Base-by-base conservation (phyloP, 2,113 vertebrate genomes). In the Ammospiza caudacuta region DNA sequence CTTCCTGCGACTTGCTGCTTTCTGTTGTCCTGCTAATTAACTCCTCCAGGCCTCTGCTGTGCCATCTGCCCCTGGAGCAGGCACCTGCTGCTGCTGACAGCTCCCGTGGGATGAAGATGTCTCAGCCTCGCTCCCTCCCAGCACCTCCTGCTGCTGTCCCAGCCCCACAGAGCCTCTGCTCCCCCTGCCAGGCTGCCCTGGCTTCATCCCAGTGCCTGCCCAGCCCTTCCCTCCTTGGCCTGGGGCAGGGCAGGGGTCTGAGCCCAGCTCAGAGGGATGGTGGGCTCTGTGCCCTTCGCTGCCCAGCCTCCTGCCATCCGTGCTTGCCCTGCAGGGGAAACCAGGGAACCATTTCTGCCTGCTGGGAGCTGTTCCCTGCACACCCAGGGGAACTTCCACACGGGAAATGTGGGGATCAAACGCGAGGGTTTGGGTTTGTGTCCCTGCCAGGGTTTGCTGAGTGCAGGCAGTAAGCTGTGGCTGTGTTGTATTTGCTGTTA, bases 21-120 rank as follows among this genome's bases (percentile, higher is more conserved):
- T 28, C 69, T 87, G 69, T 51, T 67, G 61, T 46, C 44, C 70
- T 52, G 84, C 84, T 96, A 91, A 96, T 96, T 77, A 96, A 91
- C 87, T 96, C 72, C 93, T 89, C 57, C 64, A 11, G 39, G 57
- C 19, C 91, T 19, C 14, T 13, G 52, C 81, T 22, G 62, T 21
- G 81, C 96, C 96, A 94, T 94, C 93, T 95, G 96, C 96, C 96
- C 89, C 87, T 33, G 8, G 35, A 1, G 3, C 3, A 27, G 93
- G 80, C 95, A 83, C 81, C 35, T 29, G 96, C 83, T 87, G 1
- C 57, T n/a, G 4, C 12, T n/a, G 86, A 12, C 51, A 19, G 4
- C 14, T 94, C 95, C 93, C 14, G 9, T n/a, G 92, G 90, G 94
- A 96, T 96, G 95, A 96, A 96, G 96, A 96, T 91, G 94, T 96